Evolutionary conservation across 2,113 vertebrate species (phyloP).

Genomic region (Lamprotornis superbus): DNA sequence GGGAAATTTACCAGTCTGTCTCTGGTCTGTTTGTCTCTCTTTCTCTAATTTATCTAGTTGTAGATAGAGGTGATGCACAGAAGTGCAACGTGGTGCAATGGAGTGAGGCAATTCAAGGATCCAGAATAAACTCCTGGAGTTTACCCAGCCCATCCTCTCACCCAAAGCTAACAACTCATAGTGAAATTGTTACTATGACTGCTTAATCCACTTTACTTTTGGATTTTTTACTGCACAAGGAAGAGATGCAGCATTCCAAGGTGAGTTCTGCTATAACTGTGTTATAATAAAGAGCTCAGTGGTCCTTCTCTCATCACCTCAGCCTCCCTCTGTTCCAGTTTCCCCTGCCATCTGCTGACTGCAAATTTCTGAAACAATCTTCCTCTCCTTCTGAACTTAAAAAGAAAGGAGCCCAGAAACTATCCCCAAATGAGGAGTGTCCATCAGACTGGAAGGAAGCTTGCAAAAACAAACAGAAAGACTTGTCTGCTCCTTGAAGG

Average conservation of each 20-base stretch:
- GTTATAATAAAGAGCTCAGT: neutral
- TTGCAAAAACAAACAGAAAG: neutral
- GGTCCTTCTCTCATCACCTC: neutral
- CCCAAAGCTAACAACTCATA: neutral
- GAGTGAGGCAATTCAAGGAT: neutral
- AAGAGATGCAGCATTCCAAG: neutral
- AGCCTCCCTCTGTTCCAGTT: neutral
- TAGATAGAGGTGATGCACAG: neutral
- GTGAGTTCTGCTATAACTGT: neutral
- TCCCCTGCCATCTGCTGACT: neutral
- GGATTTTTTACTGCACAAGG: neutral
- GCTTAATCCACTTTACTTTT: accelerated
- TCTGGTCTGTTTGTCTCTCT: neutral
- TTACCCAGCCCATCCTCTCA: neutral
- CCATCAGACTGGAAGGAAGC: neutral
- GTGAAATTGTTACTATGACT: neutral
- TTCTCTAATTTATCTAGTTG: neutral
- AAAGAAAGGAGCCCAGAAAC: neutral
- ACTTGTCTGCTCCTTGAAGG: neutral
- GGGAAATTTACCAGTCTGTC: neutral
- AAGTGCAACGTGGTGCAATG: too few relatives aligned
- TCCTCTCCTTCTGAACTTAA: neutral
- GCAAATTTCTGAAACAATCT: neutral
- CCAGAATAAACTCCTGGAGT: neutral
- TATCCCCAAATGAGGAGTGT: neutral